Percentiles rank a stretch among this genome's conserved stretches.
phyloP scores from a whole-genome alignment of 2,113 vertebrate genomes.

The Gorsachius goisagi region DNA sequence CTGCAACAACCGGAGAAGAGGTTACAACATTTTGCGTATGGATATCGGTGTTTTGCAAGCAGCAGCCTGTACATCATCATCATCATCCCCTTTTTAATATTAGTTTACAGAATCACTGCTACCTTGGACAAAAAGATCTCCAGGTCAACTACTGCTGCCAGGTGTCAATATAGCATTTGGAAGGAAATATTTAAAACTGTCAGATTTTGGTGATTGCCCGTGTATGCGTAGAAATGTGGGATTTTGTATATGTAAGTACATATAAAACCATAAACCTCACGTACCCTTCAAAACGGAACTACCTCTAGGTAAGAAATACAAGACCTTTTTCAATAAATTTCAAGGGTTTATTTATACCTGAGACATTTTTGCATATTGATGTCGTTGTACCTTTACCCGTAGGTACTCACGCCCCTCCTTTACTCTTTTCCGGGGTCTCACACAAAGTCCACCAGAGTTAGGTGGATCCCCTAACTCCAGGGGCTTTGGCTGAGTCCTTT shows the following conservation, averaged over 20 bases:
- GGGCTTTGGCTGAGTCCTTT: background rate
- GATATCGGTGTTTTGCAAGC: background rate
- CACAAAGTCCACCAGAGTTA: background rate
- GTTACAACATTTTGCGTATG: background rate
- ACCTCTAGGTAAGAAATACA: conserved; percentile 56
- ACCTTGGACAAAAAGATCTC: background rate
- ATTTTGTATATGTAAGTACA: background rate
- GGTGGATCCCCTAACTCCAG: background rate
- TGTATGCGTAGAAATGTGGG: background rate
- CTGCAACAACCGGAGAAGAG: background rate
- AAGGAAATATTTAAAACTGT: background rate
- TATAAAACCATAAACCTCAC: background rate
- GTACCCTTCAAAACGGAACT: background rate
- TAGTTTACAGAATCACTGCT: background rate
- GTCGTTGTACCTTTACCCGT: conserved; percentile 5
- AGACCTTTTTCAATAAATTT: conserved; percentile 20
- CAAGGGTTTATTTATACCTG: conserved; percentile 59
- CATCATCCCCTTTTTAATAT: background rate
- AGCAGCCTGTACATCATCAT: background rate
- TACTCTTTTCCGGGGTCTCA: background rate
- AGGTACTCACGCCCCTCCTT: background rate
- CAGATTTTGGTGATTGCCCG: background rate
- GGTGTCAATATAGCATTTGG: background rate
- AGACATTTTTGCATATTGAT: conserved; percentile 64
- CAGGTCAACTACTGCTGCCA: background rate